Percentiles rank a stretch among this genome's conserved stretches.
These are phyloP conservation scores for Trimorus sp. DNA, from an alignment of 2,888 invertebrate species.

Conservation along the genomic window DNA sequence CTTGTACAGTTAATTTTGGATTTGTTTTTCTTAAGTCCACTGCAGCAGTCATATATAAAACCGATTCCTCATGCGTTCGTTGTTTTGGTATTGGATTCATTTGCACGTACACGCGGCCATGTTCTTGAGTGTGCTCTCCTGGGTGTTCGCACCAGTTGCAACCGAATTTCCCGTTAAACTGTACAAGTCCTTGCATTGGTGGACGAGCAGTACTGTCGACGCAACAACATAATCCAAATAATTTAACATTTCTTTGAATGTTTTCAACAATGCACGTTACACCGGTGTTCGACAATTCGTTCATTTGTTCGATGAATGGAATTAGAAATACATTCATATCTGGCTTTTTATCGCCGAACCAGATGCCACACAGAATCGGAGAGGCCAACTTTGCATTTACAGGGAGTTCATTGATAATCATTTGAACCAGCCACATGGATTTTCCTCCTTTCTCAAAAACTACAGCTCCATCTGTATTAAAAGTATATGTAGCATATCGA, in stretches of 20 bases:
- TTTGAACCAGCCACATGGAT: slow-evolving; percentile 54
- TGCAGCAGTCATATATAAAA: slow-evolving; percentile 12
- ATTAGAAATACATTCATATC: slow-evolving; percentile 45
- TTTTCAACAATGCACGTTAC: slow-evolving; percentile 7
- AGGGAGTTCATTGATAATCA: slow-evolving; percentile 64
- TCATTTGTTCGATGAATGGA: slow-evolving; percentile 57
- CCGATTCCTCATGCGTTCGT: slow-evolving; percentile 18
- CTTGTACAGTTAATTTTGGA: slow-evolving; percentile 13
- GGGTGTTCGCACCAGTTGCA: slow-evolving; percentile 64
- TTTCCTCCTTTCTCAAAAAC: slow-evolving; percentile 23
- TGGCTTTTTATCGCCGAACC: slow-evolving; percentile 47
- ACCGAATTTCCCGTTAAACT: slow-evolving; percentile 60
- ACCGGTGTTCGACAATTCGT: slow-evolving; percentile 34
- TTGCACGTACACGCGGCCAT: not conserved
- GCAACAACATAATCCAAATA: slow-evolving; percentile 46
- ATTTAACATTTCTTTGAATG: slow-evolving; percentile 40
- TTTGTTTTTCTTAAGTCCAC: slow-evolving; percentile 11
- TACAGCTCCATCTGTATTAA: too few species aligned
- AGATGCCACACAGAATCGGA: slow-evolving; percentile 48
- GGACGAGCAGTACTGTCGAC: slow-evolving; percentile 60
- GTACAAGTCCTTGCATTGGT: slow-evolving; percentile 34
- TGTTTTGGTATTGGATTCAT: slow-evolving; percentile 19
- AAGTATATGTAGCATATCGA: too few species aligned
- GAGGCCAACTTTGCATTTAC: slow-evolving; percentile 29
- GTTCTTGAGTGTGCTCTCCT: slow-evolving; percentile 29